These are phyloP conservation scores for Antedon mediterranea DNA, from an alignment of 53 echinoderm and acorn worm genomes.

Conservation along the genomic window DNA sequence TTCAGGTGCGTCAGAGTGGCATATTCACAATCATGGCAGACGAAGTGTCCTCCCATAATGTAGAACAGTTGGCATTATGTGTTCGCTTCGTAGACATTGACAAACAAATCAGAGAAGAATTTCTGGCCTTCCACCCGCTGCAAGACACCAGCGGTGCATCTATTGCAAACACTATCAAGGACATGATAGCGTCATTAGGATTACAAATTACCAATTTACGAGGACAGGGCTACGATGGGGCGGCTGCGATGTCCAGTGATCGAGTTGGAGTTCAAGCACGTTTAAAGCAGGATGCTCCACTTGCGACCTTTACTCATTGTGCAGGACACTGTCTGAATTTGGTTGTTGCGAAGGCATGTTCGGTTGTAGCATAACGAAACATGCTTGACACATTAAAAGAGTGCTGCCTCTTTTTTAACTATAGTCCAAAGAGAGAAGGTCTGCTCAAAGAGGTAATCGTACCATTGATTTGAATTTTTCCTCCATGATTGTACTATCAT, in stretches of 20 bases:
- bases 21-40: too few species aligned
- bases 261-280: too few species aligned
- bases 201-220: neutral
- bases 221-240: too few species aligned
- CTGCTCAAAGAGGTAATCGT: slow-evolving; percentile 18
- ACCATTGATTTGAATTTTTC: too few species aligned
- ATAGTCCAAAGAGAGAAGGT: slow-evolving; percentile 24
- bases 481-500: too few species aligned
- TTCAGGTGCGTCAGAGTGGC: too few species aligned
- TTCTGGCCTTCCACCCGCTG: slow-evolving; percentile 7
- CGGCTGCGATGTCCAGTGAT: too few species aligned
- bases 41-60: slow-evolving; percentile 12
- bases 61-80: slow-evolving; percentile 22
- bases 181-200: neutral
- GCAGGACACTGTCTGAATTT: too few species aligned
- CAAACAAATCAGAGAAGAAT: slow-evolving; percentile 21
- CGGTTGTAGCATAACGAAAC: slow-evolving; percentile 7
- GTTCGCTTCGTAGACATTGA: slow-evolving; percentile 19
- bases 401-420: slow-evolving; percentile 23
- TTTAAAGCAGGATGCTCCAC: too few species aligned
- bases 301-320: too few species aligned
- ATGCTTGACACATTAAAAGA: slow-evolving; percentile 22
- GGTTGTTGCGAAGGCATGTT: too few species aligned
- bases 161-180: neutral
- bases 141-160: neutral